A percentile compares a stretch with the other conserved stretches of the same genome.
phyloP scores from a whole-genome alignment of 1,140 invertebrate species.

The Liolophura sinensis region DNA sequence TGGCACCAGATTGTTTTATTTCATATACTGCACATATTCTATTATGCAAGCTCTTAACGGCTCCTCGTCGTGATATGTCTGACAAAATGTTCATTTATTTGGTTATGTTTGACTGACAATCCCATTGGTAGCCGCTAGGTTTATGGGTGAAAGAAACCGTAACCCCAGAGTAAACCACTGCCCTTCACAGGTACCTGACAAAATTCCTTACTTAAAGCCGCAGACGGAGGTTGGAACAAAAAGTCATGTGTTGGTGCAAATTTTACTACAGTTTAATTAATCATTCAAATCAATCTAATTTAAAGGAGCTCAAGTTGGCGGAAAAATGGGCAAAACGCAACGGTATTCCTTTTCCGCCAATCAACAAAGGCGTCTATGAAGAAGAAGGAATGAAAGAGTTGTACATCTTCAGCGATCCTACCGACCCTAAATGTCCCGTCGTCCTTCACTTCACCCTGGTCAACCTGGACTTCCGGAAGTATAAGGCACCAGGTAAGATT shows the following conservation, averaged over 20 bases:
- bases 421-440: conserved; percentile 58
- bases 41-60: too few species aligned
- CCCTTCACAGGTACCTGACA: too few species aligned
- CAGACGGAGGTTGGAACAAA: too few species aligned
- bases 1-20: too few species aligned
- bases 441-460: conserved; percentile 60
- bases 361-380: conserved; percentile 53
- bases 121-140: too few species aligned
- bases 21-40: too few species aligned
- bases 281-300: conserved; percentile 1
- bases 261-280: not conserved
- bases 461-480: conserved; percentile 58
- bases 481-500: conserved; percentile 54
- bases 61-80: too few species aligned
- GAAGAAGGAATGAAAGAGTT: conserved; percentile 58
- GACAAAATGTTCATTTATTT: too few species aligned
- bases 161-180: too few species aligned
- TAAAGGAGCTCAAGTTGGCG: conserved; percentile 59
- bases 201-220: too few species aligned
- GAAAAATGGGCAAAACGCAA: conserved; percentile 61
- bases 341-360: conserved; percentile 59
- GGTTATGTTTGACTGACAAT: too few species aligned
- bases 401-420: conserved; percentile 60
- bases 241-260: not conserved
- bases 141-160: too few species aligned